phyloP scores from a whole-genome alignment of 53 echinoderm and acorn worm genomes.

The Antedon mediterranea region DNA sequence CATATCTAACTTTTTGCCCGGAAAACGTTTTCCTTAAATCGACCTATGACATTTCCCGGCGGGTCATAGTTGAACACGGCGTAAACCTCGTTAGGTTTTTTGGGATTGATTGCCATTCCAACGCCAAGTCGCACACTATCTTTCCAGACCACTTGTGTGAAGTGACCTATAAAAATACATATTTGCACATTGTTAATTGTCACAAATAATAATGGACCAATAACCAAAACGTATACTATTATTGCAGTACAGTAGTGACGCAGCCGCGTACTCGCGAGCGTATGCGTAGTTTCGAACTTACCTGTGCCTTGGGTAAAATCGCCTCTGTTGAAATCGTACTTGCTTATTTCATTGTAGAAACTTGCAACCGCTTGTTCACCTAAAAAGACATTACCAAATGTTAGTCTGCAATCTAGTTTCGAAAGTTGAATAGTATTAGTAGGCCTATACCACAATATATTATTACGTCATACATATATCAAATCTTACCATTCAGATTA shows the following conservation, averaged over 20 bases:
- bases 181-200: no score
- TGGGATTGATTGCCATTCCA: constrained; percentile 74
- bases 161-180: constrained; percentile 58
- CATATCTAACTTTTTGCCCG: constrained; percentile 21
- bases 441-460: no score
- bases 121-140: constrained; percentile 52
- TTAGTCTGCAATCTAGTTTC: no score
- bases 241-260: no score
- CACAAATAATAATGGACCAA: no score
- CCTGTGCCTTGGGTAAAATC: constrained; percentile 74
- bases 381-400: no score
- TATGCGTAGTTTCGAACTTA: constrained; percentile 2
- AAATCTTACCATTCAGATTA: constrained; percentile 40
- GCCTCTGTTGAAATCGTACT: constrained; percentile 58
- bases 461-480: neutral
- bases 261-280: no score
- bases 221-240: no score
- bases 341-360: constrained; percentile 79
- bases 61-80: constrained; percentile 93
- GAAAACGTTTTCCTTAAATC: constrained; percentile 60
- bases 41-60: constrained; percentile 66
- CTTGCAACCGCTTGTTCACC: constrained; percentile 65
- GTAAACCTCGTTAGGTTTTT: constrained; percentile 69
- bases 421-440: neutral
- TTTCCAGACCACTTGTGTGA: constrained; percentile 93